phyloP scores from a whole-genome alignment of 2,888 invertebrate genomes.

The Cremastinae sp. region DNA sequence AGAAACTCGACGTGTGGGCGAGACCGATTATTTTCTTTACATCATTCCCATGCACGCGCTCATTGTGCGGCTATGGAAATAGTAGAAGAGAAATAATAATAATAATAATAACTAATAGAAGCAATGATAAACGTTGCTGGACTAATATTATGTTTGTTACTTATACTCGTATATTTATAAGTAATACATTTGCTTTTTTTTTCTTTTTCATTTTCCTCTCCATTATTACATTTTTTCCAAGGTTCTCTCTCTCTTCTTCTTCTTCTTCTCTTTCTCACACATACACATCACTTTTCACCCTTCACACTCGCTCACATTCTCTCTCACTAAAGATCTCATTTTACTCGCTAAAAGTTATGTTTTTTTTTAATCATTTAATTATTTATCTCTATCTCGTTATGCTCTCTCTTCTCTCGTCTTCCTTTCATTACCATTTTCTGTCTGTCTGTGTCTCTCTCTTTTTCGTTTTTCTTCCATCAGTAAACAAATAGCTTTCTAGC shows the following conservation, averaged over 20 bases:
- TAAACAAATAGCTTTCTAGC: conserved; percentile 76
- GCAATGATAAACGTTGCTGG: conserved; percentile 71
- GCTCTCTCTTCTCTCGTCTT: conserved; percentile 28
- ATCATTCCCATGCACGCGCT: conserved; percentile 56
- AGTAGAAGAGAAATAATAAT: conserved; percentile 74
- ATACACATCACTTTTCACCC: conserved; percentile 21
- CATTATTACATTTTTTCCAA: conserved; percentile 57
- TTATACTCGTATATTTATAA: conserved; percentile 68
- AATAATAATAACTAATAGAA: conserved; percentile 69
- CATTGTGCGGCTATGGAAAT: conserved; percentile 68
- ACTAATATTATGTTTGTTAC: conserved; percentile 73
- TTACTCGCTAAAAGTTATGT: conserved; percentile 58
- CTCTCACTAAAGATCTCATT: conserved; percentile 63
- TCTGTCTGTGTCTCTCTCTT: conserved; percentile 37
- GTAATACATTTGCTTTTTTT: conserved; percentile 67
- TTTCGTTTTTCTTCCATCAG: conserved; percentile 64
- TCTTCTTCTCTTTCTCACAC: conserved; percentile 29
- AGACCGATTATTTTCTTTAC: conserved; percentile 40
- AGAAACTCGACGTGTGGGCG: conserved; percentile 54
- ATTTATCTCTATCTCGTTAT: conserved; percentile 37
- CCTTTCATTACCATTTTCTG: conserved; percentile 60
- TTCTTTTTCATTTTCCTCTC: conserved; percentile 62
- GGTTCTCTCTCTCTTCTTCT: conserved; percentile 20
- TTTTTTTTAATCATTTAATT: conserved; percentile 62
- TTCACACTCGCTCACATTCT: conserved; percentile 51